Conservation (phyloP, 2,888 invertebrate species). For the Platycheirus albimanus region DNA sequence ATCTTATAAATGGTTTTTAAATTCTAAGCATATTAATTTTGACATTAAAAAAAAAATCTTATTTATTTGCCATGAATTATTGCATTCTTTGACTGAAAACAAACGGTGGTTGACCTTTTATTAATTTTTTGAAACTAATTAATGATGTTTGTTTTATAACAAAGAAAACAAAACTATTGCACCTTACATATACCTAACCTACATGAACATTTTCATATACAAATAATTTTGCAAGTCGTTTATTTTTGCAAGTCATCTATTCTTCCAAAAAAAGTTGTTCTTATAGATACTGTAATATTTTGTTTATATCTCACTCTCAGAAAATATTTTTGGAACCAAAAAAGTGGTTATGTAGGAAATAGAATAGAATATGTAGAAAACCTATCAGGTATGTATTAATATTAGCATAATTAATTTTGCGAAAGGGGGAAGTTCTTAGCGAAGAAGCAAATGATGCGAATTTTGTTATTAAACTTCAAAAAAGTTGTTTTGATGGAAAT, state of each 20-base stretch:
- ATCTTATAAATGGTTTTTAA: slow-evolving; percentile 5
- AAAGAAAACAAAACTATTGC: neutral
- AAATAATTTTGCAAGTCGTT: neutral
- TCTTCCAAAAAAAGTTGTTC: slow-evolving; percentile 6
- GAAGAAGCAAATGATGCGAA: neutral
- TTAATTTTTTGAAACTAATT: neutral
- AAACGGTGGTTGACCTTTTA: slow-evolving; percentile 4
- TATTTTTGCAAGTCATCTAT: neutral
- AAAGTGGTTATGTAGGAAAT: slow-evolving; percentile 18
- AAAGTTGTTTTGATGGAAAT: neutral
- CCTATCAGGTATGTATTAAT: neutral
- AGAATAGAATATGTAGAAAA: slow-evolving; percentile 16
- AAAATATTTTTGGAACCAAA: neutral
- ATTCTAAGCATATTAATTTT: slow-evolving; percentile 6
- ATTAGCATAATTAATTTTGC: slow-evolving; percentile 28
- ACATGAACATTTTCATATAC: neutral
- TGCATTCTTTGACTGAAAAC: neutral
- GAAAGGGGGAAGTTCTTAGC: slow-evolving; percentile 13
- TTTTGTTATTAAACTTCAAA: neutral
- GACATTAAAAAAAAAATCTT: neutral
- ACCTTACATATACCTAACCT: neutral
- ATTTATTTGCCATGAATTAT: neutral
- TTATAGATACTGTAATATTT: neutral
- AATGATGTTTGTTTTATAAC: neutral
- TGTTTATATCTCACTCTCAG: neutral